Base-by-base conservation (phyloP, 2,797 vertebrate species). In the Neosalanx taihuensis region DNA sequence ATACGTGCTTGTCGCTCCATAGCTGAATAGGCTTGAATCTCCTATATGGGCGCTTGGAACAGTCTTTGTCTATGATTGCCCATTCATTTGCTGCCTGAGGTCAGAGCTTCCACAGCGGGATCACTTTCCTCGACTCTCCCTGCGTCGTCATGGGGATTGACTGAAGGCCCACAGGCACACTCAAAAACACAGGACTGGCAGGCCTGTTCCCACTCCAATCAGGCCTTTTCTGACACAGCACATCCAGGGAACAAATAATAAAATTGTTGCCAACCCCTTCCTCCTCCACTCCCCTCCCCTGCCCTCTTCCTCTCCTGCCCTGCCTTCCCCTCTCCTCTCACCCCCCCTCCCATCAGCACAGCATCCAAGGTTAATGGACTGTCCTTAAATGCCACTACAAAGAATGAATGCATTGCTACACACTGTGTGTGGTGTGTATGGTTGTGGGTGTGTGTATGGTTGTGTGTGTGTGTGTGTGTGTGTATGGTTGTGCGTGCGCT, bases 131-230 rank as follows among this genome's bases (percentile, higher is more conserved):
- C 10, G 5, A 23, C 7, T 58, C 57, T 58, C 2, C 9, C 20
- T 20, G 57, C 20, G 57, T 59, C 23, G 4, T 9, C 15, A 17
- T 56, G 51, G 3, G 20, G 26, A n/a, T 56, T 56, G 17, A 56
- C 18, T 56, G 15, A 56, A 2, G 20, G 20, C 23, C 17, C 60
- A 35, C 15, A 62, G 7, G 17, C 29, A 15, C 59, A 61, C 59
- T 15, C 60, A 62, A 6, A 73, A 53, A 68, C 76, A 37, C 75
- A 64, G 66, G 7, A 9, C 57, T 20, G 9, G 6, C 57, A 10
- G 9, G 7, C 57, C 6, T 1, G 20, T 20, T 18, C 29, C 10
- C 18, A 6, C 9, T 35, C 9, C 10, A 70, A 18, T 20, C 26
- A 4, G 9, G 17, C 69, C n/a, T 33, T 20, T 29, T 41, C 69